Conservation (phyloP, 1,140 invertebrate genomes). For the Neoseiulus cucumeris region DNA sequence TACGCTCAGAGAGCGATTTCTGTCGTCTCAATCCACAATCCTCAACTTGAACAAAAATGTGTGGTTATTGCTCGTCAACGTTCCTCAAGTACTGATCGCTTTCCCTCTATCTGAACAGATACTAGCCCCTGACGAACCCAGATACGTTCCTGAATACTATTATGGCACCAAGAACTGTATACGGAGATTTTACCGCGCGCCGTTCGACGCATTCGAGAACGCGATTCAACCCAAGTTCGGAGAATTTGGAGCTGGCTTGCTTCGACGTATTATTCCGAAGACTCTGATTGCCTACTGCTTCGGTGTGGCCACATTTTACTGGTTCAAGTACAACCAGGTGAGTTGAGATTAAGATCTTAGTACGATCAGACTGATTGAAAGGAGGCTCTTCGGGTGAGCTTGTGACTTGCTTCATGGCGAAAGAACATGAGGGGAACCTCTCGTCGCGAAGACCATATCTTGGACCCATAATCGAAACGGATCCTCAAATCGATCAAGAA, state of each 20-base stretch:
- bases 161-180: constrained; percentile 4
- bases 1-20: not conserved
- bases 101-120: not conserved
- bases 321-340: not conserved
- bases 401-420: not conserved
- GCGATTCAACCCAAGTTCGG: not conserved
- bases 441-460: not conserved
- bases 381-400: not conserved
- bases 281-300: not conserved
- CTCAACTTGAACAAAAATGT: too few relatives aligned
- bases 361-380: not conserved
- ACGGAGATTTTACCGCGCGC: not conserved
- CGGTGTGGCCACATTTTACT: not conserved
- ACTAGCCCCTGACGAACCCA: constrained; percentile 25
- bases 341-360: not conserved
- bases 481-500: not conserved
- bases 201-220: not conserved
- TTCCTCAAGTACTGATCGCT: too few relatives aligned
- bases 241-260: not conserved
- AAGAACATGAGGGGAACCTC: not conserved
- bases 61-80: too few relatives aligned
- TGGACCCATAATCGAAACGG: not conserved
- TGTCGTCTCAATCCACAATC: not conserved
- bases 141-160: constrained; percentile 21
- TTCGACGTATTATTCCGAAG: not conserved